Base-by-base conservation (phyloP, 2,113 vertebrate genomes). In the Lophius piscatorius region DNA sequence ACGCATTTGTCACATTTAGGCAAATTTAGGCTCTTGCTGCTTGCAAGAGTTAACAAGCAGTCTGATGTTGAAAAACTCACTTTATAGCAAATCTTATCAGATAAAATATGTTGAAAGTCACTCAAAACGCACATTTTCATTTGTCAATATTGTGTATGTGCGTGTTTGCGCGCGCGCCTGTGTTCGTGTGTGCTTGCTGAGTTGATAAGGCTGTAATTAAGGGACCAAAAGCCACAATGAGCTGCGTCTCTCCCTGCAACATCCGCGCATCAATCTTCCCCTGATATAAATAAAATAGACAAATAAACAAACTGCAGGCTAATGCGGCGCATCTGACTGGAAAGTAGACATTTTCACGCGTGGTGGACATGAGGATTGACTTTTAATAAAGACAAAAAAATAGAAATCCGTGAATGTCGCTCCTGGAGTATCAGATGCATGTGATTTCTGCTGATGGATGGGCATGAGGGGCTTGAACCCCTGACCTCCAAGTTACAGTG, bases 271-370 rank as follows among this genome's bases (percentile, higher is more conserved):
- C 94, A 95, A 95, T 98, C 95, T 95, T 93, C 88, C 86, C 89
- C 92, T 88, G 91, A 93, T 92, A 94, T 91, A 94, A 96, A 96
- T 95, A 96, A 84, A 95, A 94, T 92, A 95, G 93, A 94, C 91
- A 95, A 94, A 96, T 92, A 95, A 96, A 96, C 94, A 95, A 95
- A 96, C 94, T 91, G 93, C 90, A 93, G 93, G 94, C 94, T 95
- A 97, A 97, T 96, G 95, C 81, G 91, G 95, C 92, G 95, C 94
- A 96, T 97, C 95, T 95, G 94, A 92, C 94, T 94, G 94, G 94
- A 96, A 97, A 96, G 95, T 94, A 93, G 94, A 95, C 94, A 92
- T 95, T 98, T 97, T 96, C 94, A 98, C 95, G 94, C 94, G 91
- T 83, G 87, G 93, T 94, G 93, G 94, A 95, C 94, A 95, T 91